Evolutionary conservation across 2,113 vertebrate genomes (phyloP), one percentile per base, ranked within the genome.

Genomic region (Erythrocebus patas): DNA sequence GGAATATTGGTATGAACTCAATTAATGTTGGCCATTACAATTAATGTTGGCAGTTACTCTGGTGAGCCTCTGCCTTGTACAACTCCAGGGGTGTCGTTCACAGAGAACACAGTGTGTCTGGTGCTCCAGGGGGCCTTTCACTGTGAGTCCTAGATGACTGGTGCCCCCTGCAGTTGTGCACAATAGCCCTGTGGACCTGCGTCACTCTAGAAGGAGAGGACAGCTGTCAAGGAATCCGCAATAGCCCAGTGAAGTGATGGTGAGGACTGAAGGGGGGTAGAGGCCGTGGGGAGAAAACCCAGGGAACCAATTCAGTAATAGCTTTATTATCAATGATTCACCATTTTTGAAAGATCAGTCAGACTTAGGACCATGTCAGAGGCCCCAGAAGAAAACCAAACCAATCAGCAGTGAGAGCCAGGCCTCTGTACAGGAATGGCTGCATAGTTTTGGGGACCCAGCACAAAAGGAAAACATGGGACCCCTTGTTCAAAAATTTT

Each of bases 271-370:
- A 6, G 11, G 7, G 2, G 61, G 52, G 8, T 27, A 17, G 20
- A 4, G 84, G 73, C 40, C 0, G 0, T 18, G 43, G 43, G 22
- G 18, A 35, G 66, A 50, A 70, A 43, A 38, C 12, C 0, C 22
- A 5, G 30, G 20, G 50, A 57, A 40, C 10, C 16, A 4, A 32
- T 48, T 9, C 22, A 2, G 0, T 4, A 38, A 68, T 59, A 48
- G 22, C 48, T 22, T 95, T 43, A 0, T 50, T 12, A 73, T 12
- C 30, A 40, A 23, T 5, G 32, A 68, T 1, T 23, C 45, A 1
- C 4, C 13, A 12, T 22, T 78, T 87, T n/a, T 38, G 16, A 27
- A 89, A 72, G 59, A 43, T 25, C 20, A 48, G n/a, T 55, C 76
- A 25, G 17, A 27, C 32, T 40, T 5, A 14, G 38, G 40, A 25